Evolutionary conservation across 2,888 invertebrate genomes (phyloP), one percentile per base, ranked within the genome.

Genomic region (Hesperia comma): DNA sequence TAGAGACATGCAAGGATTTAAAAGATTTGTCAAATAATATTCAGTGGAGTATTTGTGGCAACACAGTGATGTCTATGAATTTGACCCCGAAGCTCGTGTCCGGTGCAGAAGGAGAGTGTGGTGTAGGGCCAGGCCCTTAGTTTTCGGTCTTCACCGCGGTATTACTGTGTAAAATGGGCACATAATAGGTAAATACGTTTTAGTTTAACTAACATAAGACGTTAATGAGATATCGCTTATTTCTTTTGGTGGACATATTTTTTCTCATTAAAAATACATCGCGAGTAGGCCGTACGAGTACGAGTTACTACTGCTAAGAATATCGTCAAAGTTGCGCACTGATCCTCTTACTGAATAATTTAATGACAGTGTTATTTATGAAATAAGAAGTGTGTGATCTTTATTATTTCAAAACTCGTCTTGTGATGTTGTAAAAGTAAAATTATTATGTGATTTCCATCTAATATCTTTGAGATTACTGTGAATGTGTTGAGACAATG

Each of bases 51-150:
- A 10, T 26, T 46, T 40, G 78, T 87, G 87, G 92, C 88, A 93
- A 92, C 90, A 84, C 90, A 82, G 73, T 78, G 77, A 82, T 88
- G 88, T 93, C 92, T 92, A 92, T 92, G 92, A 92, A 84, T 92
- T 92, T 93, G 93, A 93, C 93, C 93, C 91, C 93, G 91, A 90
- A 89, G 91, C 91, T 91, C 88, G 89, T 92, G 90, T 91, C 87
- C 90, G 85, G 87, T 90, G 88, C 88, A 88, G 87, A 86, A 86
- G 85, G 85, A 83, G 87, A 87, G 89, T 88, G 90, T 83, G 85
- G 88, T 88, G 90, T 87, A 90, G 91, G 92, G 91, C 91, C 83
- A 82, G 88, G 91, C 91, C 92, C 90, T 90, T 88, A 87, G 85
- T 85, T 88, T 91, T 89, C 87, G 81, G 82, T 89, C 85, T 89